Conservation (phyloP, 2,888 invertebrate species). For the Ischnura elegans region DNA sequence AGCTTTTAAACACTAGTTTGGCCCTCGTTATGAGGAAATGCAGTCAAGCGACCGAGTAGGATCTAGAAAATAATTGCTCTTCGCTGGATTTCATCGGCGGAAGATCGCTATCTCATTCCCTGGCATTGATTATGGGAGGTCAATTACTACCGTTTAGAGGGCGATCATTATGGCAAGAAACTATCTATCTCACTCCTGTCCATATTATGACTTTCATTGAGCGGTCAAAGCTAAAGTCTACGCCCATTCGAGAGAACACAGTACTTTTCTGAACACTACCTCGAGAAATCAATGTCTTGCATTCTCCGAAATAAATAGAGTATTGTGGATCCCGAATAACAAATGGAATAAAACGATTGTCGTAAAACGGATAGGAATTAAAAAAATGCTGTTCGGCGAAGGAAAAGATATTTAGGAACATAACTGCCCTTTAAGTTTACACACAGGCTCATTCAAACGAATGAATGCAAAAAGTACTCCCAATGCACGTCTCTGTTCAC, state of each 20-base stretch:
- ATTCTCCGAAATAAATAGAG: too few species aligned
- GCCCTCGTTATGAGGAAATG: not conserved
- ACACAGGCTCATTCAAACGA: too few species aligned
- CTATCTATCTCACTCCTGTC: not conserved
- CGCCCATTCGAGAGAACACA: not conserved
- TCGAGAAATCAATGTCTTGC: not conserved
- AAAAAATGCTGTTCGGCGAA: too few species aligned
- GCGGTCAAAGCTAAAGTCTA: not conserved
- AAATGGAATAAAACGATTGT: too few species aligned
- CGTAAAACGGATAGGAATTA: too few species aligned
- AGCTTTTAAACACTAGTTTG: not conserved
- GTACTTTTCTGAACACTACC: not conserved
- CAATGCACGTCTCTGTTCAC: too few species aligned
- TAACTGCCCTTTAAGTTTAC: too few species aligned
- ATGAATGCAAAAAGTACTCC: too few species aligned
- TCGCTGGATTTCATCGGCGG: not conserved
- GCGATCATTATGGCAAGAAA: not conserved
- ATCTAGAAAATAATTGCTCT: not conserved
- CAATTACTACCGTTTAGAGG: not conserved
- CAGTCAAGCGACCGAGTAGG: not conserved
- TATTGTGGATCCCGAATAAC: too few species aligned
- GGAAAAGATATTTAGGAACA: too few species aligned
- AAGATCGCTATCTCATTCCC: not conserved
- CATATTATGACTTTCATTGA: not conserved
- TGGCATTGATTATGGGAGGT: not conserved